A percentile compares a stretch with the other conserved stretches of the same genome.
phyloP scores from a whole-genome alignment of 2,797 vertebrate species.

The Leontocebus nigricollis region DNA sequence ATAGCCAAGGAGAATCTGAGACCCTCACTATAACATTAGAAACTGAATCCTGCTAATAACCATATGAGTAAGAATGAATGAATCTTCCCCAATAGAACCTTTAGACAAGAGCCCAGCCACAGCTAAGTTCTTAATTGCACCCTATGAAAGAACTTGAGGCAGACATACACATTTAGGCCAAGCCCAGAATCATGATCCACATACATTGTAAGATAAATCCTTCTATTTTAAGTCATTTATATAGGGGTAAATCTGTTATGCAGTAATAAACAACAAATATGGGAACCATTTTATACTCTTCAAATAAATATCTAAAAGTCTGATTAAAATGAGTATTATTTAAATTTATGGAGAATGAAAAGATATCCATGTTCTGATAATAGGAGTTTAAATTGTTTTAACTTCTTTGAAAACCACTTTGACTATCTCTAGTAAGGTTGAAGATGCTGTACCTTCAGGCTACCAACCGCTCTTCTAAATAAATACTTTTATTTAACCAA shows the following conservation, averaged over 20 bases:
- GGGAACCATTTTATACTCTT: not conserved
- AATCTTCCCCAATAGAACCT: not conserved
- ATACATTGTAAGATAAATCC: not conserved
- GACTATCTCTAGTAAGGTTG: not conserved
- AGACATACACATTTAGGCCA: not conserved
- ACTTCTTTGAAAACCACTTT: not conserved
- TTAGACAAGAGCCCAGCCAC: not conserved
- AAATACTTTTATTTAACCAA: not conserved
- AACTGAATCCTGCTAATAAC: not conserved
- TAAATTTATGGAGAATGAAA: not conserved
- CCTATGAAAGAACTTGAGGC: not conserved
- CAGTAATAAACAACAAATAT: not conserved
- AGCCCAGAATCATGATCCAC: not conserved
- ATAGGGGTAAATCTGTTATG: not conserved
- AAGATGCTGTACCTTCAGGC: not conserved
- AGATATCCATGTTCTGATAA: not conserved
- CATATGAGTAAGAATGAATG: not conserved
- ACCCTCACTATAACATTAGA: not conserved
- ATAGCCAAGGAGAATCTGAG: not conserved
- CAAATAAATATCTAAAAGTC: not conserved
- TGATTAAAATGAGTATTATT: not conserved
- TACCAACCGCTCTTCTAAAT: not conserved
- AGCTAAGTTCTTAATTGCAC: not conserved
- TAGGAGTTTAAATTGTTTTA: not conserved
- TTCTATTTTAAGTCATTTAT: not conserved